Evolutionary conservation across 2,113 vertebrate genomes (phyloP).

Genomic region (Mormyrus lacerda): DNA sequence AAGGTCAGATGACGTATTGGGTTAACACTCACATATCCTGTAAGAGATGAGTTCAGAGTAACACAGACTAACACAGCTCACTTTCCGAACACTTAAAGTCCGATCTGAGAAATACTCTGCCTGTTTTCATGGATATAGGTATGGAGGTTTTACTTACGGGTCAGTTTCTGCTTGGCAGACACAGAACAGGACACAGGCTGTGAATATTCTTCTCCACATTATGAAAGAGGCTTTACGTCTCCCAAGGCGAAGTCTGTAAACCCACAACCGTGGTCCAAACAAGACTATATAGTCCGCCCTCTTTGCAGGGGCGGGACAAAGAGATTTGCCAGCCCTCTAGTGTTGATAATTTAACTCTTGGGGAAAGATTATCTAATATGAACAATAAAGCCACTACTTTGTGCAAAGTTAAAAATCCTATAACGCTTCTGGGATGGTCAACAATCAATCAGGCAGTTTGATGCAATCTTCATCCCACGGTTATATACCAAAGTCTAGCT

Average conservation of each 20-base stretch:
- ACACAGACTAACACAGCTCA: neutral
- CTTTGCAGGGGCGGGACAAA: neutral
- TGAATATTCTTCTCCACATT: neutral
- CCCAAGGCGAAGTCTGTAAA: neutral
- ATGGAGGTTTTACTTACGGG: neutral
- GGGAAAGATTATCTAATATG: neutral
- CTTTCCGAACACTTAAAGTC: neutral
- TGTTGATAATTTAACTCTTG: neutral
- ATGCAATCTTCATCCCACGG: neutral
- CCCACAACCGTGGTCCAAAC: neutral
- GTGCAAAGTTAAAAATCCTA: neutral
- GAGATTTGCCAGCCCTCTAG: neutral
- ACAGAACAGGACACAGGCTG: neutral
- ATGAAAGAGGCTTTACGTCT: neutral
- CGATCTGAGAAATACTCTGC: neutral
- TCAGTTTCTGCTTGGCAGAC: neutral
- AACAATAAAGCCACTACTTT: neutral
- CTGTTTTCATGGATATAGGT: too few relatives aligned
- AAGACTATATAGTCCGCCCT: neutral
- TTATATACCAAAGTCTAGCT: neutral
- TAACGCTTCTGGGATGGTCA: neutral
- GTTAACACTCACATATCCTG: neutral
- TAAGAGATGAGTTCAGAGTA: neutral
- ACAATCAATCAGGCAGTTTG: neutral
- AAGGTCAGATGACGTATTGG: neutral